Evolutionary conservation across 1,140 invertebrate species (phyloP).

Genomic region (Rhopalosiphum padi): DNA sequence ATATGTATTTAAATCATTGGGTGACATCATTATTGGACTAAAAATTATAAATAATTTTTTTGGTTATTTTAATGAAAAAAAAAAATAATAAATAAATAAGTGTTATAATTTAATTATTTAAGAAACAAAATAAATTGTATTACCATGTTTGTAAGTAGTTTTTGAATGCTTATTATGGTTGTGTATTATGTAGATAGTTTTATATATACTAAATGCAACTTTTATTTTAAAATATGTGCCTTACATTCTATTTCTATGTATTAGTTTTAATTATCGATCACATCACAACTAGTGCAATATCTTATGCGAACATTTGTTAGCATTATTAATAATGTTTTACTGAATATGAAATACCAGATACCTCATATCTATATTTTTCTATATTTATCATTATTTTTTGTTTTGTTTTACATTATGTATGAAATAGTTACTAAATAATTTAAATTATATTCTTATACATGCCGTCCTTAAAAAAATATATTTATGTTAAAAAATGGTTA

Average conservation of each 20-base stretch:
- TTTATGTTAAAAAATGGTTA: not conserved
- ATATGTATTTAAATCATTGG: not conserved
- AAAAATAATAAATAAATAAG: not conserved
- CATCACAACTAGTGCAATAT: not conserved
- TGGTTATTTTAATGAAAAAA: not conserved
- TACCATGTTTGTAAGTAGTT: not conserved
- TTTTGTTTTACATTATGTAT: not conserved
- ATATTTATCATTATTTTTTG: not conserved
- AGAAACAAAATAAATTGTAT: not conserved
- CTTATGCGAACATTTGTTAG: not conserved
- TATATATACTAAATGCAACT: not conserved
- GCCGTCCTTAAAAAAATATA: constrained; percentile 4
- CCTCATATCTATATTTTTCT: not conserved
- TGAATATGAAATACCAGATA: not conserved
- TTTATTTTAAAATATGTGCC: not conserved
- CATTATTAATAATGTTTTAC: not conserved
- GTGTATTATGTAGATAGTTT: not conserved
- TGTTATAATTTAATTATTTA: not conserved
- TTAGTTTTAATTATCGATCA: not conserved
- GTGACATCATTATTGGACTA: not conserved
- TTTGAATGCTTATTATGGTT: not conserved
- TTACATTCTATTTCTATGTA: not conserved
- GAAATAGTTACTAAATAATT: not conserved
- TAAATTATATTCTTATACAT: constrained; percentile 5
- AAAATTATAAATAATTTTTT: not conserved